Evolutionary conservation across 2,797 vertebrate genomes (phyloP), one percentile per base, ranked within the genome.

Genomic region (Chelidonichthys spinosus): DNA sequence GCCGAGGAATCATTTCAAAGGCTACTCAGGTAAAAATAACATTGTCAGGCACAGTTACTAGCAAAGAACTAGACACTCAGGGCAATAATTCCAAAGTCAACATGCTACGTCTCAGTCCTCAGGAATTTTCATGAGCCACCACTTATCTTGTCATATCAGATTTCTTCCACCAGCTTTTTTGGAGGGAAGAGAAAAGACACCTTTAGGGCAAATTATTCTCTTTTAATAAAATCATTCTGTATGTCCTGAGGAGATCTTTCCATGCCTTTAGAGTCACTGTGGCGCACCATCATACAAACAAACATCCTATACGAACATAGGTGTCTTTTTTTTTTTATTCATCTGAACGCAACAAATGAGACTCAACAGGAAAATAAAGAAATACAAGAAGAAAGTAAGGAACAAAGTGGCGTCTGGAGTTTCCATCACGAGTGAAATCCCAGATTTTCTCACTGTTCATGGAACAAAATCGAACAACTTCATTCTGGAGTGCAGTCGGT

Each of bases 101-200:
- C 90, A 88, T 88, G 86, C 87, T 92, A 75, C 82, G 64, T 88
- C 89, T 91, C 83, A 86, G 87, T 90, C 87, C 89, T 91, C 82
- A 90, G 91, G 91, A 93, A 94, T 95, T 91, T 94, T 95, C 89
- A 94, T 94, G 93, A 93, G 93, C 92, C 89, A 88, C 92, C 94
- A 95, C 94, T 95, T 94, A 94, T 92, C 93, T 92, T 94, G 93
- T 94, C 93, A 93, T 94, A 94, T 93, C 86, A 89, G 74, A 92
- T 95, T 93, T 93, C 90, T 94, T 93, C 91, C 90, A 89, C 88
- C 53, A 79, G 81, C 83, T 62, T 88, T 91, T 89, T 88, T 82
- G 70, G 64, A 90, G 66, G 66, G 74, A 88, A 81, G 74, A 87
- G 84, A 93, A 93, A 91, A 91, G 90, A 91, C 91, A 93, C 89